Evolutionary conservation across 2,888 invertebrate genomes (phyloP).

Genomic region (Eupithecia vulgata): DNA sequence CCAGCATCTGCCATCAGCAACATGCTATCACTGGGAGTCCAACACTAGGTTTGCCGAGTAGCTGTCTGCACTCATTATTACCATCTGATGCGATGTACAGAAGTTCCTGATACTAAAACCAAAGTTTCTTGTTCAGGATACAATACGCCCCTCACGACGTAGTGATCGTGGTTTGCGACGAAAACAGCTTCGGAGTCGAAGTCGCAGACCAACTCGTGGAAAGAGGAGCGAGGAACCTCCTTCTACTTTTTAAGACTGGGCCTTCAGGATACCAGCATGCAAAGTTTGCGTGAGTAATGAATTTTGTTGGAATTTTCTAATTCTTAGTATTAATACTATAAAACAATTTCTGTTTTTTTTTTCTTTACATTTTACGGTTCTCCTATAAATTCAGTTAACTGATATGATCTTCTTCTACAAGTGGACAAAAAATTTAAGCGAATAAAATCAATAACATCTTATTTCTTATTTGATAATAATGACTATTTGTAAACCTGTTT

Average conservation of each 20-base stretch:
- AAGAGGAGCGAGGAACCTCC: slow-evolving; percentile 51
- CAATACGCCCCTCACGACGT: slow-evolving; percentile 46
- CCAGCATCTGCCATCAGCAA: not conserved
- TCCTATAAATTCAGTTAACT: no score
- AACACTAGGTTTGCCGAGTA: not conserved
- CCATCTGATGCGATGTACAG: not conserved
- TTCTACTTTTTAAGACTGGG: slow-evolving; percentile 47
- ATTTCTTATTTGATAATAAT: no score
- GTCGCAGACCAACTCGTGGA: slow-evolving; percentile 50
- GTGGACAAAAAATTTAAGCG: no score
- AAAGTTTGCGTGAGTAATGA: slow-evolving; percentile 50
- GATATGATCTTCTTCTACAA: no score
- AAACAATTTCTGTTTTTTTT: no score
- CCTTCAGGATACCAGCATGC: slow-evolving; percentile 47
- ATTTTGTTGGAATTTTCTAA: no score
- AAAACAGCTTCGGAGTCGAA: slow-evolving; percentile 49
- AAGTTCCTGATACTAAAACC: not conserved
- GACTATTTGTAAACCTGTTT: no score
- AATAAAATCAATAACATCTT: no score
- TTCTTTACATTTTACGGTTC: no score
- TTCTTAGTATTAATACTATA: no score
- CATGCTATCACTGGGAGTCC: not conserved
- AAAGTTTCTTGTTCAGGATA: slow-evolving; percentile 44
- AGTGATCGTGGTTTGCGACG: slow-evolving; percentile 51
- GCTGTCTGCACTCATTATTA: not conserved